A percentile compares a stretch with the other conserved stretches of the same genome.
These are phyloP conservation scores for Hirtodrosophila confusa DNA, from an alignment of 2,888 invertebrate species.

Conservation along the genomic window DNA sequence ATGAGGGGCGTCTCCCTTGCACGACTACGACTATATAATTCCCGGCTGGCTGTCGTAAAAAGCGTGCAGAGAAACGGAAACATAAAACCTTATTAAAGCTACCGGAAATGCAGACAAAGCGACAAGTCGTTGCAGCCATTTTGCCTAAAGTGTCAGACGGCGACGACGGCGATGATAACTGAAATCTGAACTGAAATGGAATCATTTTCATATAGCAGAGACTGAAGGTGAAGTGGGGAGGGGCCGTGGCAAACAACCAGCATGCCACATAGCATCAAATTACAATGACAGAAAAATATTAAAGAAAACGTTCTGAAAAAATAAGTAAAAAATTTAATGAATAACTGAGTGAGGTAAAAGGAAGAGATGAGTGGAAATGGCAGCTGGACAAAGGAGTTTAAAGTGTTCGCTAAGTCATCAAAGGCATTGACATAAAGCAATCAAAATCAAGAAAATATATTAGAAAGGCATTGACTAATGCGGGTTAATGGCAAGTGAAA, in stretches of 20 bases:
- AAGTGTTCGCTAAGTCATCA: constrained; percentile 11
- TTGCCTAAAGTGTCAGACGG: constrained; percentile 65
- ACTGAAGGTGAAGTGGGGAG: not conserved
- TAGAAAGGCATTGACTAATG: constrained; percentile 11
- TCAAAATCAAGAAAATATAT: constrained; percentile 3
- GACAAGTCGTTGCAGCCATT: constrained; percentile 68
- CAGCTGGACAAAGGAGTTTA: constrained; percentile 21
- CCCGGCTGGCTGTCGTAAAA: constrained; percentile 18
- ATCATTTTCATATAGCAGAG: constrained; percentile 43
- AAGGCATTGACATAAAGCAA: constrained; percentile 6
- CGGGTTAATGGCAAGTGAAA: not conserved
- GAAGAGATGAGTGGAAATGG: constrained; percentile 1
- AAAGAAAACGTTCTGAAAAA: constrained; percentile 23
- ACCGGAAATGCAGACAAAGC: constrained; percentile 76
- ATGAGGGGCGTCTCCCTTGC: constrained; percentile 26
- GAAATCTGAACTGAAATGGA: constrained; percentile 49
- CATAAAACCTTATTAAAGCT: constrained; percentile 72
- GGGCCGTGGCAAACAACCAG: constrained; percentile 16
- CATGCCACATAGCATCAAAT: constrained; percentile 15
- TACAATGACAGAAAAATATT: constrained; percentile 24
- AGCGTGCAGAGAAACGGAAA: constrained; percentile 22
- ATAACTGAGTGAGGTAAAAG: constrained; percentile 1
- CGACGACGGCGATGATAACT: constrained; percentile 23
- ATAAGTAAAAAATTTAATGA: constrained; percentile 53
- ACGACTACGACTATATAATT: constrained; percentile 28